Conservation (phyloP, 2,888 invertebrate genomes). For the Gonocerus acuteangulatus region DNA sequence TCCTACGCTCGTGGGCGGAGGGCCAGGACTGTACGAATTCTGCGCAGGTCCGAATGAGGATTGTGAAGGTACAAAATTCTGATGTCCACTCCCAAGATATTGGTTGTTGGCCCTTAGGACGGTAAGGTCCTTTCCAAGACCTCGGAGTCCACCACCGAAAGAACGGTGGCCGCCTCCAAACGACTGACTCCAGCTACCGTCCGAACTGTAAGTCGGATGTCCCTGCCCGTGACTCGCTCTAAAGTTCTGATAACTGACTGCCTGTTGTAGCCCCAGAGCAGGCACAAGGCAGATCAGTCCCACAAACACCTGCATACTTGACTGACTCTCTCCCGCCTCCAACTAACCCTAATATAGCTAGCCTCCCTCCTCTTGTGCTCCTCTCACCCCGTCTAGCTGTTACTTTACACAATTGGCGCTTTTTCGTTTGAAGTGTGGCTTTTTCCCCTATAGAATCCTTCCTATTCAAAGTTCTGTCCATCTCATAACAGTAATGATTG, state of each 20-base stretch:
- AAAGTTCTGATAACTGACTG: slow-evolving; percentile 25
- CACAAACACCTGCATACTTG: slow-evolving; percentile 18
- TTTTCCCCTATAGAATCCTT: too few relatives aligned
- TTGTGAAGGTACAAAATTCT: too few relatives aligned
- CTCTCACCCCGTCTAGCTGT: slow-evolving; percentile 1
- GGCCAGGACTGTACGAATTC: not conserved
- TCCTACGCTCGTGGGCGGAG: not conserved
- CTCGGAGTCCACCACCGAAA: not conserved
- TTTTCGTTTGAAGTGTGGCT: not conserved
- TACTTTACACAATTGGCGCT: slow-evolving; percentile 8
- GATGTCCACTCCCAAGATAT: too few relatives aligned
- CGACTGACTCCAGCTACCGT: slow-evolving; percentile 21
- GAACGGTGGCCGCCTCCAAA: slow-evolving; percentile 8
- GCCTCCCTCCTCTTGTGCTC: slow-evolving; percentile 4
- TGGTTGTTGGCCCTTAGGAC: too few relatives aligned
- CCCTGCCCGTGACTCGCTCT: slow-evolving; percentile 18
- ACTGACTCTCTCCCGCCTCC: slow-evolving; percentile 1
- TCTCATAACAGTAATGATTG: too few relatives aligned
- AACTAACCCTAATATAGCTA: not conserved
- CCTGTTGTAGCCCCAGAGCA: slow-evolving; percentile 7
- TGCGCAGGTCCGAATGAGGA: not conserved
- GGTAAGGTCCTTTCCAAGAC: too few relatives aligned
- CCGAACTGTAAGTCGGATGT: slow-evolving; percentile 8
- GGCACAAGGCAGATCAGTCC: not conserved
- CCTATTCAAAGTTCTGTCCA: too few relatives aligned